phyloP scores from a whole-genome alignment of 2,888 invertebrate genomes.

The Drosophila kambysellisi region DNA sequence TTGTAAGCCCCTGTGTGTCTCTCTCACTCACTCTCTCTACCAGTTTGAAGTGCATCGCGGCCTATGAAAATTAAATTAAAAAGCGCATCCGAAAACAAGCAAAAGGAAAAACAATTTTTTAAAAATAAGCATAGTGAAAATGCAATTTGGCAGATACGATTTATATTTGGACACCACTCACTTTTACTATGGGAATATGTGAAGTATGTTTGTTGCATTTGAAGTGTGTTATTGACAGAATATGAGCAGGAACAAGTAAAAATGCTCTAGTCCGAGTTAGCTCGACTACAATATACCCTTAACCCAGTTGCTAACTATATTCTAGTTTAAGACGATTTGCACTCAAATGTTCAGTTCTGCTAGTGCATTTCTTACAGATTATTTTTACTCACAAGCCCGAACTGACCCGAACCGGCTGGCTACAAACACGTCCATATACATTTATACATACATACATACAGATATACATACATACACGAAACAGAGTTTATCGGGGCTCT shows the following conservation, averaged over 20 bases:
- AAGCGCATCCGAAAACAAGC: conserved; percentile 56
- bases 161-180: conserved; percentile 26
- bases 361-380: too few relatives aligned
- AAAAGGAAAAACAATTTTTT: conserved; percentile 37
- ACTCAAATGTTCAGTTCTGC: too few relatives aligned
- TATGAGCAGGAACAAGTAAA: background rate
- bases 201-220: background rate
- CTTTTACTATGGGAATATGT: background rate
- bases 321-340: too few relatives aligned
- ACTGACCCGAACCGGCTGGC: too few relatives aligned
- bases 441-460: too few relatives aligned
- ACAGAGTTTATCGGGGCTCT: too few relatives aligned
- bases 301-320: too few relatives aligned
- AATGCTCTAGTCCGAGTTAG: too few relatives aligned
- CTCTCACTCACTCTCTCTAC: background rate
- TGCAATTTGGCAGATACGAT: conserved; percentile 45
- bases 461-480: too few relatives aligned
- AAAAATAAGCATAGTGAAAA: conserved; percentile 24
- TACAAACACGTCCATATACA: too few relatives aligned
- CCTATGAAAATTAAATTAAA: conserved; percentile 76
- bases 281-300: too few relatives aligned
- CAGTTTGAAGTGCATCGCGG: conserved; percentile 64
- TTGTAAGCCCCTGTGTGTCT: conserved; percentile 54
- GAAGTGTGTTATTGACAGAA: background rate
- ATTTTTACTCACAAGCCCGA: too few relatives aligned